Percentiles rank a stretch among this genome's conserved stretches.
Evolutionary conservation across 2,113 vertebrate species (phyloP).

Genomic region (Thomomys bottae): DNA sequence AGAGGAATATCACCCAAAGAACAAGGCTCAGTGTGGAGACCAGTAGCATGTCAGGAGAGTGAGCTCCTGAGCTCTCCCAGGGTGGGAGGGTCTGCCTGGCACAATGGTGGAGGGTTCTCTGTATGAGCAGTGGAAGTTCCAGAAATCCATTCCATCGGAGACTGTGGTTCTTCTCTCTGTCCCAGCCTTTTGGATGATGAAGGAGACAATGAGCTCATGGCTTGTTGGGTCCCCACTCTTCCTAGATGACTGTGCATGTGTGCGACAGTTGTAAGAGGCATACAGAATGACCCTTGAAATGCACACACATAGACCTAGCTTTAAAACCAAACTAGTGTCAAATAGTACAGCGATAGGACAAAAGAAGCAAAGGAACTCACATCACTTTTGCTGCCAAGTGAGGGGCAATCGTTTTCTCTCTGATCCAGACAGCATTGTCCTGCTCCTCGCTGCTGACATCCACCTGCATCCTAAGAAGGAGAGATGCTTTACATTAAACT

Average conservation of each 20-base stretch:
- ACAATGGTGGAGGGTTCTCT: too few species aligned
- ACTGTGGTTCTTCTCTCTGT: background rate
- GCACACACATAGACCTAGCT: background rate
- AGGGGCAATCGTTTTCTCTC: background rate
- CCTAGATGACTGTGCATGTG: accelerated
- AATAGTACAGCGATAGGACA: background rate
- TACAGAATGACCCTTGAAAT: background rate
- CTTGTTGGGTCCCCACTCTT: too few species aligned
- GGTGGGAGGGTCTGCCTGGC: background rate
- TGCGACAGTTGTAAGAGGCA: background rate
- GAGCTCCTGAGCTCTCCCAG: background rate
- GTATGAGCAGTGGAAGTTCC: background rate
- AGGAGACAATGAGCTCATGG: background rate
- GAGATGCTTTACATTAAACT: slow-evolving; percentile 8
- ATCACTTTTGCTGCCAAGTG: background rate
- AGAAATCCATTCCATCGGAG: background rate
- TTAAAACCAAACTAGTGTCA: background rate
- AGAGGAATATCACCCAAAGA: background rate
- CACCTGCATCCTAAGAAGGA: slow-evolving; percentile 81
- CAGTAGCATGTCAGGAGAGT: accelerated
- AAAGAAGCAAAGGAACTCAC: slow-evolving; percentile 44
- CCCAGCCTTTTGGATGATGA: background rate
- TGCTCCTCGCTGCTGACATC: slow-evolving; percentile 81
- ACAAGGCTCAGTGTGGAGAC: background rate
- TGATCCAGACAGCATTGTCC: slow-evolving; percentile 81